A percentile compares a stretch with the other conserved stretches of the same genome.
Evolutionary conservation across 2,888 invertebrate genomes (phyloP).

Genomic region (Halictus ligatus): DNA sequence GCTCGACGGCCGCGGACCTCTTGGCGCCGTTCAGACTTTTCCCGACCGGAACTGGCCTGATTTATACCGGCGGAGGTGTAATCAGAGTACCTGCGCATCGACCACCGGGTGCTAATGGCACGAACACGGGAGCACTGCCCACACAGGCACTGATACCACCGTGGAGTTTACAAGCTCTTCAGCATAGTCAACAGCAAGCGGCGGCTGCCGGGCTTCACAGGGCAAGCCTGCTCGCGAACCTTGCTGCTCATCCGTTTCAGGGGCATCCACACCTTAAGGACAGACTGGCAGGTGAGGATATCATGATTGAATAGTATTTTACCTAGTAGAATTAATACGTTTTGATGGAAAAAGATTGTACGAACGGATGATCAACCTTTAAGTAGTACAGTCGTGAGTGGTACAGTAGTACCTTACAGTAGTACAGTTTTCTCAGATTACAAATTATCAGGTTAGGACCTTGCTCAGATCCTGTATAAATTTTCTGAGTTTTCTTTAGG

Average conservation of each 20-base stretch:
- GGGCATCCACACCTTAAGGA: conserved; percentile 83
- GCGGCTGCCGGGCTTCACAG: conserved; percentile 81
- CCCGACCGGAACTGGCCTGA: conserved; percentile 79
- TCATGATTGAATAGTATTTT: not conserved
- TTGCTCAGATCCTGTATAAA: too few relatives aligned
- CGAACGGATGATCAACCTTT: too few relatives aligned
- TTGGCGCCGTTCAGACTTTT: conserved; percentile 78
- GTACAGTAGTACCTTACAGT: too few relatives aligned
- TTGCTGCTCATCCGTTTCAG: conserved; percentile 82
- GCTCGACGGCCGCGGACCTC: conserved; percentile 75
- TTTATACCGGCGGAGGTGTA: conserved; percentile 88
- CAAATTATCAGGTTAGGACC: too few relatives aligned
- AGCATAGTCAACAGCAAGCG: conserved; percentile 80
- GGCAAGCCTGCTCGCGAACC: conserved; percentile 82
- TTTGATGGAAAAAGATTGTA: not conserved
- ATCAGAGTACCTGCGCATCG: conserved; percentile 93
- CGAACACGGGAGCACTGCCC: conserved; percentile 71
- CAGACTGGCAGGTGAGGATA: conserved; percentile 78
- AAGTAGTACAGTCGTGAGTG: too few relatives aligned
- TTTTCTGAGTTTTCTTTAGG: too few relatives aligned
- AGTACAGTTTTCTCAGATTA: too few relatives aligned
- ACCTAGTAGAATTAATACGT: not conserved
- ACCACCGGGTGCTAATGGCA: conserved; percentile 86
- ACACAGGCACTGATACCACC: conserved; percentile 77
- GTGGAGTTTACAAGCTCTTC: conserved; percentile 81